Percentiles rank a stretch among this genome's conserved stretches.
These are phyloP conservation scores for Ibidorhyncha struthersii DNA, from an alignment of 2,113 vertebrate genomes.

Conservation along the genomic window DNA sequence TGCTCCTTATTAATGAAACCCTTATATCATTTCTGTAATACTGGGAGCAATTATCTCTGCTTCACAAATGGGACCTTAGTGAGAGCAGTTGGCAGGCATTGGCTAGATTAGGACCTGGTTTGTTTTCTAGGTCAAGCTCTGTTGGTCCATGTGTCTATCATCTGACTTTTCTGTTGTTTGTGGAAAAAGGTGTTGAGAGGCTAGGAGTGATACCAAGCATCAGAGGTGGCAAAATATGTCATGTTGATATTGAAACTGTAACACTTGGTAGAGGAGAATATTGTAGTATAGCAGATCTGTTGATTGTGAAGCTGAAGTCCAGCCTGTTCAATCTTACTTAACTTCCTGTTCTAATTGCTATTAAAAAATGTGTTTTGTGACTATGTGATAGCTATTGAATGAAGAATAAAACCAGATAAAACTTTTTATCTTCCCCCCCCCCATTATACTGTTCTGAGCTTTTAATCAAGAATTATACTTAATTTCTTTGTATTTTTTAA, in stretches of 20 bases:
- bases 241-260: background rate
- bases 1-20: background rate
- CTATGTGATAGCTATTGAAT: background rate
- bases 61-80: background rate
- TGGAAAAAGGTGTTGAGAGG: background rate
- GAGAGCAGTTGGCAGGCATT: background rate
- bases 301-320: background rate
- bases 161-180: background rate
- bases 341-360: background rate
- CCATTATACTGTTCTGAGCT: background rate
- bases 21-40: background rate
- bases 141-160: background rate
- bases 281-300: background rate
- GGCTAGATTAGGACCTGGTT: background rate
- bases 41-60: background rate
- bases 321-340: background rate
- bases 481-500: background rate
- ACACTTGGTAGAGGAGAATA: background rate
- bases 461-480: background rate
- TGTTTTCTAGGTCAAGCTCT: background rate
- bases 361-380: background rate
- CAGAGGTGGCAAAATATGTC: background rate
- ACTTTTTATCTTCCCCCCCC: background rate
- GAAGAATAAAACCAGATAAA: background rate
- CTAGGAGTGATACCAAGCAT: background rate